A percentile compares a stretch with the other conserved stretches of the same genome.
These are phyloP conservation scores for Orthosia incerta DNA, from an alignment of 2,888 invertebrate species.

Conservation along the genomic window DNA sequence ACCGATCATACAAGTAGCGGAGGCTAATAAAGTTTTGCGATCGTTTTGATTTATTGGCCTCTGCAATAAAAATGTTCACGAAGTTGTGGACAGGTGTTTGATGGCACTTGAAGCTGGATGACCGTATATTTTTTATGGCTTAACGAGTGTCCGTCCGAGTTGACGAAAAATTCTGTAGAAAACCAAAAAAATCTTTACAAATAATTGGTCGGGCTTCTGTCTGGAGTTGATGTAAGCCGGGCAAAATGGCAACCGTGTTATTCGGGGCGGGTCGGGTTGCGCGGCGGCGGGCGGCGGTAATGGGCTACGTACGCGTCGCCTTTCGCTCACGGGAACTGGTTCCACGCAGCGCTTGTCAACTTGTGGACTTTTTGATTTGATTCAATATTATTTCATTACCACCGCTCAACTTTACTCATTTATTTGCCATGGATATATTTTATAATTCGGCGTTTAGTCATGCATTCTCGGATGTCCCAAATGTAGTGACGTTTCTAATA, in stretches of 20 bases:
- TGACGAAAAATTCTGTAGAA: conserved; percentile 2
- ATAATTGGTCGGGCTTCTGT: conserved; percentile 46
- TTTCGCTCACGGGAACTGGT: conserved; percentile 85
- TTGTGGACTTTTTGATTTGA: conserved; percentile 64
- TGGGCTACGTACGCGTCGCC: conserved; percentile 69
- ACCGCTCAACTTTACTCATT: conserved; percentile 20
- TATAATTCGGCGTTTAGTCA: background rate
- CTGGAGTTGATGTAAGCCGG: conserved; percentile 57
- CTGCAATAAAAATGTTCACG: conserved; percentile 45
- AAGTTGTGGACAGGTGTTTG: conserved; percentile 29
- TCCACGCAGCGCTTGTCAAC: conserved; percentile 71
- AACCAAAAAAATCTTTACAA: conserved; percentile 14
- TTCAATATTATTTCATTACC: conserved; percentile 65
- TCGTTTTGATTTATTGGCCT: conserved; percentile 44
- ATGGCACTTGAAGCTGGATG: conserved; percentile 26
- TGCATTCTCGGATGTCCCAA: background rate
- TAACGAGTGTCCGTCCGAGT: conserved; percentile 8
- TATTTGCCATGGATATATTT: conserved; percentile 9
- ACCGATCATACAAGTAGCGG: background rate
- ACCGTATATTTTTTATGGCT: conserved; percentile 16
- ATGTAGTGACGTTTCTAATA: conserved; percentile 57
- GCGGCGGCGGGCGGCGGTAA: conserved; percentile 61
- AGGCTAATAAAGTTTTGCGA: conserved; percentile 43
- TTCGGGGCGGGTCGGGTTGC: conserved; percentile 65
- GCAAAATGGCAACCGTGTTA: conserved; percentile 66